Evolutionary conservation across 2,888 invertebrate genomes (phyloP), one percentile per base, ranked within the genome.

Genomic region (Trachelus troglodyta): DNA sequence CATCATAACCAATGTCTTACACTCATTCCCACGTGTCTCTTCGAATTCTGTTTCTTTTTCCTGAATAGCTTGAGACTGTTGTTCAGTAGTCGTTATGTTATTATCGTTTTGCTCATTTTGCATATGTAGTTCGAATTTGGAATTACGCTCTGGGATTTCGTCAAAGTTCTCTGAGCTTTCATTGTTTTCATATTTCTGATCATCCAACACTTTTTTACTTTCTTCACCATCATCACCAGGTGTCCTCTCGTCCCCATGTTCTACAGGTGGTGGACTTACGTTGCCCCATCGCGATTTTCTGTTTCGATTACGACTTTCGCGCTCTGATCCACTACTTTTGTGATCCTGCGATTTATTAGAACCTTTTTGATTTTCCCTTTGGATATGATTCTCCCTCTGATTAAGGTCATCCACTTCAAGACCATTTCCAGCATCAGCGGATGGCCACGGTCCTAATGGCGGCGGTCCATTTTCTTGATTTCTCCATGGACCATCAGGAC

Each of bases 291-390:
- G 73, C 15, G 80, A 81, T 37, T 83, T 82, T 69, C 82, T 76
- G 71, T 85, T 89, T 34, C 89, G 84, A 76, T 89, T 89, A 12
- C 89, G 86, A 77, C 81, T 87, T 56, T 86, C 88, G 30, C 84
- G 79, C 15, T 80, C 75, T 73, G 79, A 68, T 79, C 77, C 77
- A 68, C 73, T 75, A 77, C 23, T 76, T 81, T 33, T 88, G 87
- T 12, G 84, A 69, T 34, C 81, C 81, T 71, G 33, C 79, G 80
- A 12, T 77, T 76, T 75, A 34, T 76, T 75, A 78, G 71, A 77
- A 74, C 76, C 73, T 77, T 84, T 75, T 34, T 71, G 56, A 79
- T 78, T 81, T 69, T 35, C 35, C 31, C 79, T 75, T 73, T 77
- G 79, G 12, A 33, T 74, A n/a, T 81, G 81, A 71, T 74, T 69